Evolutionary conservation across 2,888 invertebrate species (phyloP), one percentile per base, ranked within the genome.

Genomic region (Tortricodes alternella): DNA sequence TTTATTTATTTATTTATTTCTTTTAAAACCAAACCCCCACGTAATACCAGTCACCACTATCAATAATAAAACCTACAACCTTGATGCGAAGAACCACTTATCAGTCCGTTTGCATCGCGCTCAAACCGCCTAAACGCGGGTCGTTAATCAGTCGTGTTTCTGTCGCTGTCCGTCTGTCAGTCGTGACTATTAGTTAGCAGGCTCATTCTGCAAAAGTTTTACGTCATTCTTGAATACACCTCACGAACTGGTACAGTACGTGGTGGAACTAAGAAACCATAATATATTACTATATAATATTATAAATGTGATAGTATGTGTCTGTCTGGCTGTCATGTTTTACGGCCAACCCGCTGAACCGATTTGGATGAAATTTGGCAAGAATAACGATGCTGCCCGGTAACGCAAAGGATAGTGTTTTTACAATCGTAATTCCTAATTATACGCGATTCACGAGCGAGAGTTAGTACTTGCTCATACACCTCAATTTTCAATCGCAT

Each of bases 111-210:
- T 62, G 27, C 24, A 27, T 44, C 44, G 24, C 43, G 46, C 44
- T 41, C 49, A 16, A 50, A 46, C 32, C 55, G 49, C 53, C 32
- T 32, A 39, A 39, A 44, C 44, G 49, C 38, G 38, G 34, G 55
- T 66, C 74, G 76, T 78, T 78, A 76, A 78, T 78, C 79, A 79
- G 68, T 38, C 73, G 59, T 77, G 76, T 77, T 64, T 46, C 70
- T 72, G 70, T 68, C 64, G 55, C 59, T 27, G 62, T 56, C 48
- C 29, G 59, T 62, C 57, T 38, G 51, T 51, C 50, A 41, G 64
- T 64, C 56, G 24, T 39, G 61, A 52, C 62, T 68, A 74, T 75
- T 72, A 67, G 55, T 76, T 67, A 68, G 58, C 46, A 48, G 65
- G 66, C 16, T 59, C 59, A 67, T 59, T 53, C 53, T 51, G 55